Base-by-base conservation (phyloP, 2,888 invertebrate species). In the Lepidocyrtoides sp. region DNA sequence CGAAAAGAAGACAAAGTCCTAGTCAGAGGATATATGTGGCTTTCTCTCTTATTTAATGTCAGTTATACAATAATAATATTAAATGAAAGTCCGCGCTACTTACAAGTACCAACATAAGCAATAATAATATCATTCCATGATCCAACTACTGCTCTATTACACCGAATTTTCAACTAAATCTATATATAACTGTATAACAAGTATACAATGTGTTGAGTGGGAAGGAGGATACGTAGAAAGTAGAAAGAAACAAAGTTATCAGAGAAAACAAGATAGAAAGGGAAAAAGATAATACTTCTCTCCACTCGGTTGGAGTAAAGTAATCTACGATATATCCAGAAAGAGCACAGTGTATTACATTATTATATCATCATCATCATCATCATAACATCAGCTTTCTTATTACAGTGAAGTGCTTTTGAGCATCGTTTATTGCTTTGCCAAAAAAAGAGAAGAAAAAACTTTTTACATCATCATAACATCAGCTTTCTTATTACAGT, bases 1-100 rank as follows among this genome's bases (percentile, higher is more conserved):
- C 29, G 63, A 84, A 17, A 29, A 14, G 41, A 84, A 84, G 83
- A 84, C 83, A 84, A 84, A 84, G 83, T 84, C 69, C 23, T 32
- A 77, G 77, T 26, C 48, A 51, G 77, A 51, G 48, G 77, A 51
- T 77, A 77, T 51, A 77, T 23, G 48, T 48, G 77, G 77, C 48
- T 77, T 77, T 77, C 77, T 7, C 51, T 77, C 51, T 48, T 77
- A 51, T 23, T 77, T 77, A 77, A 77, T 77, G n/a, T n/a, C 48
- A 51, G 29, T 26, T 51, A 26, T 75, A 48, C n/a, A 2, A 26
- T 75, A 75, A 75, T 75, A 75, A 44, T 75, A 48, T 26, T 48
- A 77, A 51, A 23, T 23, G 72, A 17, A 17, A 36, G 36, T 72
- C 44, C 36, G 0, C 44, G 2, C 14, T 51, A 72, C 7, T 7